A percentile compares a stretch with the other conserved stretches of the same genome.
These are phyloP conservation scores for Gorsachius goisagi DNA, from an alignment of 2,113 vertebrate species.

Conservation along the genomic window DNA sequence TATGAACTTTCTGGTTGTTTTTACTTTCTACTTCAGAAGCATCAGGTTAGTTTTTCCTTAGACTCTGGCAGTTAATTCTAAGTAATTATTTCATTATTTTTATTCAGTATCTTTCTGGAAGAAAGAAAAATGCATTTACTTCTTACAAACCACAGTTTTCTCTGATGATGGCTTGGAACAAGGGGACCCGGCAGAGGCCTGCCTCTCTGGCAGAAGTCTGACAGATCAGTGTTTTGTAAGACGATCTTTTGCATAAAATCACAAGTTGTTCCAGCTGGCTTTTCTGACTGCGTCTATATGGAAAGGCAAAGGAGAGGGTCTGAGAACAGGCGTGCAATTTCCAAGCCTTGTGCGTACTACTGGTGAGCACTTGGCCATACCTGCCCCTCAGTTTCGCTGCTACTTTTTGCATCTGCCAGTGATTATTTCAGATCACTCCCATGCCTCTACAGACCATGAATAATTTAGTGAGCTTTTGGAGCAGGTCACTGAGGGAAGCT, in stretches of 20 bases:
- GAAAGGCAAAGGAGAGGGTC: neutral
- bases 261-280: constrained; percentile 3
- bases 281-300: neutral
- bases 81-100: neutral
- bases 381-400: neutral
- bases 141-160: neutral
- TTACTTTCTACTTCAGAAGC: neutral
- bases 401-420: neutral
- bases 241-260: neutral
- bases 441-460: neutral
- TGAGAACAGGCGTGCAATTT: neutral
- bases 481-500: neutral
- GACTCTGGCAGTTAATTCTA: neutral
- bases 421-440: neutral
- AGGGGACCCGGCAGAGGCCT: neutral
- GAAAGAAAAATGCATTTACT: neutral
- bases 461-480: neutral
- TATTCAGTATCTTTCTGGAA: neutral
- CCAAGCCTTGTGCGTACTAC: neutral
- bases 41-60: neutral
- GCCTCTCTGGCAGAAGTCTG: neutral
- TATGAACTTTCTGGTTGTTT: neutral
- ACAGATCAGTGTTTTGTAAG: constrained; percentile 31
- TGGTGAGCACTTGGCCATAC: neutral
- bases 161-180: neutral